Evolutionary conservation across 2,888 invertebrate genomes (phyloP).

Genomic region (Hyles lineata): DNA sequence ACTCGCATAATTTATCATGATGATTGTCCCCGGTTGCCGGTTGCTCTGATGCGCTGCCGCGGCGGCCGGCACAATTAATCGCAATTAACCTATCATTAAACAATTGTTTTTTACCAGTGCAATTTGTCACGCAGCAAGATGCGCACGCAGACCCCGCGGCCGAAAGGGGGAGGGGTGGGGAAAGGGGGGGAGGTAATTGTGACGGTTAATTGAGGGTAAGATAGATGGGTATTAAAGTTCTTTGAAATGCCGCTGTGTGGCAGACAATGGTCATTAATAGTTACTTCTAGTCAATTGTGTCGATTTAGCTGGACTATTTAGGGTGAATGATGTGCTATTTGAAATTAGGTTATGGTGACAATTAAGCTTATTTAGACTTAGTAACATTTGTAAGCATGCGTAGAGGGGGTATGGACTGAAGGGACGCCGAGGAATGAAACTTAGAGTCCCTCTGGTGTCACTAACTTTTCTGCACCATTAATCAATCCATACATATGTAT

Average conservation of each 20-base stretch:
- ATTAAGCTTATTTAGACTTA: too few relatives aligned
- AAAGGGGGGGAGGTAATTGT: conserved; percentile 29
- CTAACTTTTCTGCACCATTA: too few relatives aligned
- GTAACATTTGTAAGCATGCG: too few relatives aligned
- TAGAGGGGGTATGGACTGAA: too few relatives aligned
- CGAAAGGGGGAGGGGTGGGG: conserved; percentile 6
- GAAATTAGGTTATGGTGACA: too few relatives aligned
- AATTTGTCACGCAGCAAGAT: conserved; percentile 66
- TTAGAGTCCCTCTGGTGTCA: too few relatives aligned
- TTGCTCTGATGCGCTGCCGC: background rate
- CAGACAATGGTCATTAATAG: conserved; percentile 35
- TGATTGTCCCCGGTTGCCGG: background rate
- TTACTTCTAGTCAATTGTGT: background rate
- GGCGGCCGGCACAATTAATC: conserved; percentile 53
- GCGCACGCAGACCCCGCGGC: conserved; percentile 42
- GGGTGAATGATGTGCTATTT: too few relatives aligned
- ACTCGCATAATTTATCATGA: conserved; percentile 5
- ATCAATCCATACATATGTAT: too few relatives aligned
- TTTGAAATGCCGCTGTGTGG: conserved; percentile 46
- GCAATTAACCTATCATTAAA: conserved; percentile 70
- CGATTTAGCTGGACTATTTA: too few relatives aligned
- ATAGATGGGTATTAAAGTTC: conserved; percentile 44
- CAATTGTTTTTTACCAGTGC: conserved; percentile 54
- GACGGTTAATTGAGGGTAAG: conserved; percentile 49
- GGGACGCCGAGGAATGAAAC: too few relatives aligned